Evolutionary conservation across 2,797 vertebrate species (phyloP), one percentile per base, ranked within the genome.

Genomic region (Psittacula derbiana): DNA sequence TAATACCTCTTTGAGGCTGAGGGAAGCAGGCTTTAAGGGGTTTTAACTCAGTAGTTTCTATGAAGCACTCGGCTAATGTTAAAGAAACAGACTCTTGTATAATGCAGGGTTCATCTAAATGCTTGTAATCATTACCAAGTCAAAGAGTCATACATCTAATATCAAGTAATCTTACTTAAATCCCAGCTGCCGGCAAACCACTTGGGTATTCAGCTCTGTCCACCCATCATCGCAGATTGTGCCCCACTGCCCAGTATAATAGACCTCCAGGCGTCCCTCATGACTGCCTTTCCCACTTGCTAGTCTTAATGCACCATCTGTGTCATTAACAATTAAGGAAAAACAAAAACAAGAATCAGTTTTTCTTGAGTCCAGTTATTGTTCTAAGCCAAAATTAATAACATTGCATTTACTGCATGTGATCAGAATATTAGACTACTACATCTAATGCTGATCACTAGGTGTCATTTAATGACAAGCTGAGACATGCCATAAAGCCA

Each of bases 201-300:
- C 99, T 16, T 98, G 98, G 11, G 99, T 98, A 94, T 99, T 99
- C 58, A 97, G 97, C 95, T 98, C 98, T 6, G 98, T 99, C 99
- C 99, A 99, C 79, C 98, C 99, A 0, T 99, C 98, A 17, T 99
- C 99, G 60, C 99, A 99, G 92, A 99, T 97, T 1, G 99, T 99
- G 49, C 99, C 99, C 99, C 99, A 99, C 81, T 98, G 98, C 30
- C 99, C 99, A 2, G 23, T 92, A 64, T 99, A 98, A 95, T 98
- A 98, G 70, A 99, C 97, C 97, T 99, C 99, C 96, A 99, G 96
- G 72, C 98, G 98, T 60, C 99, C 99, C 97, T 99, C 98, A 4
- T 98, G 98, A 70, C 94, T 97, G 72, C 97, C 98, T 74, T 95
- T 96, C 33, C 99, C 99, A 4, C 98, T 98, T 12, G 97, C 93